Base-by-base conservation (phyloP, 2,888 invertebrate genomes). In the Synanthedon andrenaeformis region DNA sequence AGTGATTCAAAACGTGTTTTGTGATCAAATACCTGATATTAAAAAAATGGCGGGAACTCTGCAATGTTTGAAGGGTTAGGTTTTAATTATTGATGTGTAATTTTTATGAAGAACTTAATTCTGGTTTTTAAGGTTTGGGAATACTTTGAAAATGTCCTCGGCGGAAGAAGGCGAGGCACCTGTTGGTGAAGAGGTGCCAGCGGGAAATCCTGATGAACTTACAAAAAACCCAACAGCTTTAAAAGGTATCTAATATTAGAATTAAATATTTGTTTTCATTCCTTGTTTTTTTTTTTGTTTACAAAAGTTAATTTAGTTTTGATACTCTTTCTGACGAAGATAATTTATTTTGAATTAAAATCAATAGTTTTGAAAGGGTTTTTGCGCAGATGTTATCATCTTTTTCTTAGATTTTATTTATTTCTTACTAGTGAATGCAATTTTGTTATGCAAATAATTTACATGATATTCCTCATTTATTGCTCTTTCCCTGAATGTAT, bases 221-320 rank as follows among this genome's bases (percentile, higher is more conserved):
- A 85, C 90, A 28, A 91, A 91, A 73, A 90, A 91, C 69, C 89
- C 91, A 51, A 81, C 82, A 60, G 85, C 90, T 51, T 84, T 92
- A 51, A 90, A 89, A 89, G 89, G 91, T 91, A 80, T 63, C 58
- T 35, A 35, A 28, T 28, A 8, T 42, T 41, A n/a, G 51, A 52
- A 51, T 52, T 14, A 14, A 14, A 14, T 51, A 41, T 41, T 42
- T 41, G 5, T 28, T 28, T 28, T 28, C 28, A 28, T 28, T 8
- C 6, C 8, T 8, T 28, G 8, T 28, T 6, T 8, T 8, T 6
- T 8, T 8, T 8, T 35, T 35, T 10, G 10, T 35, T 35, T 35
- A 13, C 13, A 14, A 28, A 4, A 12, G 11, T 6, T 23, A n/a
- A 41, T 53, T 28, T 19, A 41, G 11, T 3, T 35, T n/a, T 54